phyloP scores from a whole-genome alignment of 2,797 vertebrate species.

The Siniperca undulata region DNA sequence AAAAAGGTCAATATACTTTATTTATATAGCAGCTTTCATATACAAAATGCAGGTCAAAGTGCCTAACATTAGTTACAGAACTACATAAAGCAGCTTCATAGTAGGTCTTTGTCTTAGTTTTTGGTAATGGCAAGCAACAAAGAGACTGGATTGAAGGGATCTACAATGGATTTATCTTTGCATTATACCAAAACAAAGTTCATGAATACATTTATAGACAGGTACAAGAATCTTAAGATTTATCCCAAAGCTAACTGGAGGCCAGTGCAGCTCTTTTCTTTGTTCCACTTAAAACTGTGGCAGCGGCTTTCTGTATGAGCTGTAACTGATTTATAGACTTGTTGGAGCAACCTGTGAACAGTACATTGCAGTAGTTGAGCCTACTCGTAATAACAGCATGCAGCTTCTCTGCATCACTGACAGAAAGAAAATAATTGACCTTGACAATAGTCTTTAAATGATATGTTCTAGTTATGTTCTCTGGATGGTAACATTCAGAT shows the following conservation, averaged over 20 bases:
- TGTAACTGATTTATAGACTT: background rate
- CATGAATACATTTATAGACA: background rate
- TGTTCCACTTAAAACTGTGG: background rate
- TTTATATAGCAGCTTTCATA: too few relatives aligned
- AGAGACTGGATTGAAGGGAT: background rate
- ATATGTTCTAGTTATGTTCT: background rate
- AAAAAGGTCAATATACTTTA: background rate
- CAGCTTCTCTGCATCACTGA: background rate
- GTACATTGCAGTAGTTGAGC: background rate
- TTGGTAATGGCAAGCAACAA: background rate
- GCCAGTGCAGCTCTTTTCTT: background rate
- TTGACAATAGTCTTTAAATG: background rate
- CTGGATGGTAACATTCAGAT: background rate
- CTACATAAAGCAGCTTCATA: background rate
- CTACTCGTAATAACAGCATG: background rate
- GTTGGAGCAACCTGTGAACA: background rate
- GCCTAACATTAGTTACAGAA: background rate
- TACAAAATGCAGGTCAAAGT: background rate
- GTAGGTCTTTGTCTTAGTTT: background rate
- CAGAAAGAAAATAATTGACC: background rate
- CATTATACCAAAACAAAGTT: background rate
- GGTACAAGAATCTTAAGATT: background rate
- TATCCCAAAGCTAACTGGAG: background rate
- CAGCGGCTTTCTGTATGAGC: background rate
- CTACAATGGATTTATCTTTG: too few relatives aligned